Base-by-base conservation (phyloP, 2,113 vertebrate genomes). In the Calyptomena viridis region DNA sequence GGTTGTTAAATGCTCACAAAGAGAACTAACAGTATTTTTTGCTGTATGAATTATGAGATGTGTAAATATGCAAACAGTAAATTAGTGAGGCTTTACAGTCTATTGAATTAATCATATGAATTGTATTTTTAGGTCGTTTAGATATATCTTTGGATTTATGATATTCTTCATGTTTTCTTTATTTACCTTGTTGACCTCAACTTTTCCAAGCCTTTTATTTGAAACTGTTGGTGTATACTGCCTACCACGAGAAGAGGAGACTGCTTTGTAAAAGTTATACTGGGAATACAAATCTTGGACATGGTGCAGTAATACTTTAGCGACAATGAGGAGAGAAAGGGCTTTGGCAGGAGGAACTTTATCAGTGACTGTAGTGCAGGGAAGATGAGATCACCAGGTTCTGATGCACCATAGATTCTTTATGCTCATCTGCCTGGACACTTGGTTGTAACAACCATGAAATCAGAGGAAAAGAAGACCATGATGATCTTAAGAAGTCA, bases 141-240 rank as follows among this genome's bases (percentile, higher is more conserved):
- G 49, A 24, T 40, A 23, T 58, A 81, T 40, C 31, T 90, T 72
- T 87, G 40, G 53, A 89, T 84, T 93, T 89, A 84, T 50, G 37
- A 73, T 33, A 58, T 11, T 21, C 27, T 78, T 81, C 14, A 3
- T 78, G 39, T 73, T 92, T 93, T 81, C 53, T 89, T 87, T 82
- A 58, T 75, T 94, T 90, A 85, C 15, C 35, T 84, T 75, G 40
- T 90, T 84, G 86, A 68, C 44, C 31, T 94, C 73, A 84, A 47
- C 47, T 89, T 89, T 95, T 84, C 25, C 31, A 81, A 89, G 85
- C 13, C 40, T 90, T 93, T 89, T 64, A 68, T 75, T 87, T 90
- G 68, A 92, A 90, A 82, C 21, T 68, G 33, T 80, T 94, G 69
- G 44, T 60, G 25, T 53, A n/a, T 42, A 30, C 73, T 93, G 44